phyloP scores from a whole-genome alignment of 2,797 vertebrate species.

The Distichodus sexfasciatus region DNA sequence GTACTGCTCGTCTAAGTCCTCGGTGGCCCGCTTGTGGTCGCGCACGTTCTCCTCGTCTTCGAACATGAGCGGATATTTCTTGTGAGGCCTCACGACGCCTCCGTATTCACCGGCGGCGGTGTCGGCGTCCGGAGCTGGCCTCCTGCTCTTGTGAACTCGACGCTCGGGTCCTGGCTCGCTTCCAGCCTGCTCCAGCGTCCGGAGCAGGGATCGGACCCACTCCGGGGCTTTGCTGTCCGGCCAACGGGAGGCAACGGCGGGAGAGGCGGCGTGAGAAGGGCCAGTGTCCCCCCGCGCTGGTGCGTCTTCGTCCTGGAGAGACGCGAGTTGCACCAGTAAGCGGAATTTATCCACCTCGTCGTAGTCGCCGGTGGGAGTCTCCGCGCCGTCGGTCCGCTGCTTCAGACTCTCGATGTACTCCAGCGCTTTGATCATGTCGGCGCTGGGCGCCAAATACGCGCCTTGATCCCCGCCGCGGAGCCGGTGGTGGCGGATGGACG shows the following conservation, averaged over 20 bases:
- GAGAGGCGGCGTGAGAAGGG: constrained; percentile 73
- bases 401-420: constrained; percentile 97
- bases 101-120: constrained; percentile 78
- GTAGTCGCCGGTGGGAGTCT: constrained; percentile 81
- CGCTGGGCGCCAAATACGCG: constrained; percentile 78
- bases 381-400: constrained; percentile 78
- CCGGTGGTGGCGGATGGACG: constrained; percentile 87
- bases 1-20: constrained; percentile 95
- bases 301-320: constrained; percentile 72
- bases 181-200: constrained; percentile 83
- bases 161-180: constrained; percentile 67
- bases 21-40: constrained; percentile 89
- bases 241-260: constrained; percentile 66
- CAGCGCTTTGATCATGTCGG: constrained; percentile 95
- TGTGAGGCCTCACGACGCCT: constrained; percentile 80
- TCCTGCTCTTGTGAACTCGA: constrained; percentile 66
- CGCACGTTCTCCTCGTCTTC: constrained; percentile 82
- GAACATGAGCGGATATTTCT: constrained; percentile 82
- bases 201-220: constrained; percentile 85
- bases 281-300: constrained; percentile 69
- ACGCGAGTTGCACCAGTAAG: constrained; percentile 77
- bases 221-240: constrained; percentile 81
- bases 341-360: constrained; percentile 75
- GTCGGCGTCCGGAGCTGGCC: constrained; percentile 70
- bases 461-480: constrained; percentile 81